Conservation (phyloP, 2,797 vertebrate genomes). For the Toxotes lorentzi region DNA sequence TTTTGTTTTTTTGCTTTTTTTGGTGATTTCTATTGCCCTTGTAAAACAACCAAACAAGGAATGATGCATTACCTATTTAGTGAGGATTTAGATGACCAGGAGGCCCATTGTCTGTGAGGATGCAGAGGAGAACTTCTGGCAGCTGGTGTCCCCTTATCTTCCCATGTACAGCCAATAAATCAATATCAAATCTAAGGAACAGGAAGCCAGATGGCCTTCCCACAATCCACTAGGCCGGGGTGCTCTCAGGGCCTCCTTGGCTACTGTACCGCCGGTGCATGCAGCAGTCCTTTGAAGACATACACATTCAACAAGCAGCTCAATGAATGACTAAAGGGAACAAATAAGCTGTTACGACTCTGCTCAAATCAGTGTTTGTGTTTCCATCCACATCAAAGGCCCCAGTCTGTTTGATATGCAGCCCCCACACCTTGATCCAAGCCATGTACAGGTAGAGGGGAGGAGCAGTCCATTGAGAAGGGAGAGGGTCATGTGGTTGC, state of each 20-base stretch:
- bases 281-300: slow-evolving; percentile 86
- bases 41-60: slow-evolving; percentile 34
- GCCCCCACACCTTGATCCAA: slow-evolving; percentile 86
- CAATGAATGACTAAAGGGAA: slow-evolving; percentile 90
- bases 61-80: slow-evolving; percentile 55
- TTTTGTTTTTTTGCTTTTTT: background rate
- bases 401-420: slow-evolving; percentile 87
- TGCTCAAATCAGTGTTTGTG: slow-evolving; percentile 88
- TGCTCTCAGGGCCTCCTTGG: slow-evolving; percentile 77
- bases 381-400: slow-evolving; percentile 89
- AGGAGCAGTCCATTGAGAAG: slow-evolving; percentile 82
- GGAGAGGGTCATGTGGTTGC: slow-evolving; percentile 74
- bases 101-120: slow-evolving; percentile 76
- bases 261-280: slow-evolving; percentile 84
- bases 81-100: slow-evolving; percentile 69
- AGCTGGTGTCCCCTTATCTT: slow-evolving; percentile 87
- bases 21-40: background rate
- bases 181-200: slow-evolving; percentile 88
- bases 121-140: slow-evolving; percentile 72
- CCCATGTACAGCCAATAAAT: slow-evolving; percentile 88
- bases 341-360: slow-evolving; percentile 90
- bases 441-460: slow-evolving; percentile 86
- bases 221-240: slow-evolving; percentile 73
- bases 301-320: slow-evolving; percentile 86
- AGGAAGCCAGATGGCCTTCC: slow-evolving; percentile 88